phyloP scores from a whole-genome alignment of 1,140 invertebrate genomes.

The Drosophila gunungcola region DNA sequence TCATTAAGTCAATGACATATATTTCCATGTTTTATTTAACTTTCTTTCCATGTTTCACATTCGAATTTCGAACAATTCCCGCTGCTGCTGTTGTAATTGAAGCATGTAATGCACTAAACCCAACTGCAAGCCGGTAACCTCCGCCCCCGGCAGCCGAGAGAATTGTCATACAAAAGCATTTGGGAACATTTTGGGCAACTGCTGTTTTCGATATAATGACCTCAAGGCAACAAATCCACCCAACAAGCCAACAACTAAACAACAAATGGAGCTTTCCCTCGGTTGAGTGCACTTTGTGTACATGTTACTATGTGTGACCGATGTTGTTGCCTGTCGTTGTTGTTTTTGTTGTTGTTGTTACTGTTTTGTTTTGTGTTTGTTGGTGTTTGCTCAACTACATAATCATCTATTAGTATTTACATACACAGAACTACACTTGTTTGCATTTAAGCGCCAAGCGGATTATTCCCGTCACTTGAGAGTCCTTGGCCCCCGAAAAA shows the following conservation, averaged over 20 bases:
- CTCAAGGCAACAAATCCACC: conserved; percentile 71
- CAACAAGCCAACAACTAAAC: conserved; percentile 69
- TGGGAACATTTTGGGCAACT: conserved; percentile 80
- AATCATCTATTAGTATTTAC: conserved; percentile 83
- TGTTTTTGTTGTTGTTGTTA: conserved; percentile 30
- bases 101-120: conserved; percentile 73
- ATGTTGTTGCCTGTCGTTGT: conserved; percentile 39
- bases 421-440: conserved; percentile 82
- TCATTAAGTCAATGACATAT: conserved; percentile 83
- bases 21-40: conserved; percentile 69
- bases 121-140: conserved; percentile 15
- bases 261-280: conserved; percentile 69
- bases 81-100: conserved; percentile 70
- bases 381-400: conserved; percentile 81
- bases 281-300: conserved; percentile 80
- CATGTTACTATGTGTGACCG: conserved; percentile 80
- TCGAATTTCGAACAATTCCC: conserved; percentile 68
- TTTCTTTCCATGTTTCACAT: conserved; percentile 57
- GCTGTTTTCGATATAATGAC: conserved; percentile 83
- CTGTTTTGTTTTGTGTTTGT: conserved; percentile 37
- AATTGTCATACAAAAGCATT: conserved; percentile 80
- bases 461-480: conserved; percentile 65
- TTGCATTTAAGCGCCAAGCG: conserved; percentile 81
- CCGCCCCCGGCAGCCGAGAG: conserved; percentile 6
- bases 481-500: conserved; percentile 7